A percentile compares a stretch with the other conserved stretches of the same genome.
Evolutionary conservation across 2,113 vertebrate genomes (phyloP).

Genomic region (Hiodon alosoides): DNA sequence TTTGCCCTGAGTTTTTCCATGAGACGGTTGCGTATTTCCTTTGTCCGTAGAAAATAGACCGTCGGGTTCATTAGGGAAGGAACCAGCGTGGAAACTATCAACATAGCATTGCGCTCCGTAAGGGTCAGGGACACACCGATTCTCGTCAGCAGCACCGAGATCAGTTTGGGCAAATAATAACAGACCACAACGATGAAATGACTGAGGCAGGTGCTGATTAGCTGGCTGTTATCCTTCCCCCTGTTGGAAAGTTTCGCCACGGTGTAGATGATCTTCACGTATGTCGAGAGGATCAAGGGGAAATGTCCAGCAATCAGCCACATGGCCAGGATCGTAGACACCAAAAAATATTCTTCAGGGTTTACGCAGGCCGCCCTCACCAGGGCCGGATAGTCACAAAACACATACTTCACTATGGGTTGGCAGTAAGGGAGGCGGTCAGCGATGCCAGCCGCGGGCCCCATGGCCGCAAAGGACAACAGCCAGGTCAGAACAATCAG

Average conservation of each 20-base stretch:
- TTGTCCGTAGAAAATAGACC: slow-evolving; percentile 34
- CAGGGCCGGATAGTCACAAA: slow-evolving; percentile 30
- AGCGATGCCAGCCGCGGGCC: neutral
- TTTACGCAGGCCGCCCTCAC: slow-evolving; percentile 34
- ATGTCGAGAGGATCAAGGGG: slow-evolving; percentile 24
- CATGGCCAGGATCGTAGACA: neutral
- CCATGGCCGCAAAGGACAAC: neutral
- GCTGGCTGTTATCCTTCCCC: slow-evolving; percentile 32
- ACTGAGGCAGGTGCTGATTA: slow-evolving; percentile 38
- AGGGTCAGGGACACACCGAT: slow-evolving; percentile 34
- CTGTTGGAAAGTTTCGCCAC: slow-evolving; percentile 27
- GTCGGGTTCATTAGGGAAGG: slow-evolving; percentile 41
- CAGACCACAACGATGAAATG: slow-evolving; percentile 40
- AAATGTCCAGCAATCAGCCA: slow-evolving; percentile 12
- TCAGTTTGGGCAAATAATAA: slow-evolving; percentile 35
- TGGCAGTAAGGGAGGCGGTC: slow-evolving; percentile 32
- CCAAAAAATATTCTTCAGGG: slow-evolving; percentile 26
- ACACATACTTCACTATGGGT: slow-evolving; percentile 25
- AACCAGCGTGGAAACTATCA: slow-evolving; percentile 22
- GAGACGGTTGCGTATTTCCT: slow-evolving; percentile 27
- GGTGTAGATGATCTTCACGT: slow-evolving; percentile 22
- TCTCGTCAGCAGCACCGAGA: slow-evolving; percentile 28
- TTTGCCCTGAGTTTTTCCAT: neutral
- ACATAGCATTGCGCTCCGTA: slow-evolving; percentile 23
- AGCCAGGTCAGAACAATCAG: slow-evolving; percentile 25